Conservation (phyloP, 1,140 invertebrate species). For the Apis dorsata region DNA sequence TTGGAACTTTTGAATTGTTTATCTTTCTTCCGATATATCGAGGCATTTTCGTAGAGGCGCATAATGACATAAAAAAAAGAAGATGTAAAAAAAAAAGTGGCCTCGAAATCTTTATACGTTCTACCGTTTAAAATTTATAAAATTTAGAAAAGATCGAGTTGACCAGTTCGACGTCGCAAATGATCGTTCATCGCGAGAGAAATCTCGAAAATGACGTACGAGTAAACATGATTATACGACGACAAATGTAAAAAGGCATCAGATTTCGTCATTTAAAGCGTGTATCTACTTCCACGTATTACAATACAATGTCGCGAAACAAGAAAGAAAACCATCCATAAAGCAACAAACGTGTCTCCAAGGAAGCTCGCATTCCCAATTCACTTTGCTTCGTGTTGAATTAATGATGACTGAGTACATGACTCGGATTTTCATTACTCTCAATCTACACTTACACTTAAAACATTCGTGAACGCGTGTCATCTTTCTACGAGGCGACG, state of each 20-base stretch:
- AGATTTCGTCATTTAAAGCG: background rate
- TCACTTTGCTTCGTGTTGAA: conserved; percentile 26
- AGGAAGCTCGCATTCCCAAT: conserved; percentile 28
- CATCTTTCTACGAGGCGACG: background rate
- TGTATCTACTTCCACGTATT: too few relatives aligned
- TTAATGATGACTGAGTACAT: conserved; percentile 22
- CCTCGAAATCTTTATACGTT: too few relatives aligned
- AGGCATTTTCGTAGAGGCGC: too few relatives aligned
- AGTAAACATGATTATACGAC: too few relatives aligned
- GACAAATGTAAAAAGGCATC: background rate
- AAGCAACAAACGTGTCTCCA: conserved; percentile 8
- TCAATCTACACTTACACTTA: too few relatives aligned
- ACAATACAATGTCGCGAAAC: background rate
- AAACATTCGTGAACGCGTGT: background rate
- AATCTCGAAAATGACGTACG: background rate
- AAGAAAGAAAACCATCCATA: background rate
- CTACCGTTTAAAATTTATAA: too few relatives aligned
- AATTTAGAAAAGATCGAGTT: too few relatives aligned
- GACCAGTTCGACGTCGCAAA: background rate
- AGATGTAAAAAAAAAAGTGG: too few relatives aligned
- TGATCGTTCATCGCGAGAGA: too few relatives aligned
- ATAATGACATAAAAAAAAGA: too few relatives aligned
- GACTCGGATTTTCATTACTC: conserved; percentile 37
- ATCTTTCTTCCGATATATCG: too few relatives aligned
- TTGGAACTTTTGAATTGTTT: too few relatives aligned